These are phyloP conservation scores for Troilus luridus DNA, from an alignment of 2,888 invertebrate species.

Conservation along the genomic window DNA sequence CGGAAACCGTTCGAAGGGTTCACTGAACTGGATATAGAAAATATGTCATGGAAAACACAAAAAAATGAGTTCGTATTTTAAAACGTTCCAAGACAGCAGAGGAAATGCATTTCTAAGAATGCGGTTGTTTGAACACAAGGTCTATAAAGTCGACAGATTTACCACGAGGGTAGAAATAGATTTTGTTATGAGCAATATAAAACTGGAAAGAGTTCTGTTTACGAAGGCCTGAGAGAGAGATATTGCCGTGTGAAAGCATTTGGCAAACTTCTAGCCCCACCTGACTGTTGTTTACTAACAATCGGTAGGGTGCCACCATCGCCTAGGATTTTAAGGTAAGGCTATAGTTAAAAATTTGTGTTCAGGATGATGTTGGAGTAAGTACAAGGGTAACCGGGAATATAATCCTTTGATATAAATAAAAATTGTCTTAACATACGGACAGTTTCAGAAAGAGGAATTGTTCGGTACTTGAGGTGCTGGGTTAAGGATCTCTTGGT, in stretches of 20 bases:
- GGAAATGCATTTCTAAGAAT: conserved; percentile 19
- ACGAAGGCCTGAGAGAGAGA: background rate
- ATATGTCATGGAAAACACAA: background rate
- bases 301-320: background rate
- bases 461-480: no score
- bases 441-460: no score
- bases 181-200: conserved; percentile 39
- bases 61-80: no score
- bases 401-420: no score
- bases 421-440: no score
- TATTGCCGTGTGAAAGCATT: conserved; percentile 11
- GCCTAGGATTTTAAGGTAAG: background rate
- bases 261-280: background rate
- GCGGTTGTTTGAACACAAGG: conserved; percentile 8
- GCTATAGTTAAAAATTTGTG: background rate
- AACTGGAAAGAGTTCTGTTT: background rate
- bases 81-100: background rate
- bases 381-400: no score
- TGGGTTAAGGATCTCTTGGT: no score
- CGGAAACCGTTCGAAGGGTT: background rate
- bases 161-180: background rate
- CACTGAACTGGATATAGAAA: background rate
- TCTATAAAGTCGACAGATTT: conserved; percentile 8
- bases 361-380: no score
- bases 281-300: conserved; percentile 1